Conservation (phyloP, 2,888 invertebrate species). For the Psylliodes chrysocephalus region DNA sequence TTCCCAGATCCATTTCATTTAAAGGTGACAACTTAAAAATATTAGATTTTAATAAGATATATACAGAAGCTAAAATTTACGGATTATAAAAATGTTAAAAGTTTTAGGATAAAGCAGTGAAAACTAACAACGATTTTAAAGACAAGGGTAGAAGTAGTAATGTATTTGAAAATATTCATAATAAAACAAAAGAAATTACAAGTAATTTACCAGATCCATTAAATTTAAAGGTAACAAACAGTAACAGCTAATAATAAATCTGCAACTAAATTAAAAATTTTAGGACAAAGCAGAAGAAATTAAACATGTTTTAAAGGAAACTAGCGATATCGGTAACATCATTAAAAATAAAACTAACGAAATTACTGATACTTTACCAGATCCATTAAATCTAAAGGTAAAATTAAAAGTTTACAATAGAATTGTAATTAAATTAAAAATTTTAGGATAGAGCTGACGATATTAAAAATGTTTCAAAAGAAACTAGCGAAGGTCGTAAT, state of each 20-base stretch:
- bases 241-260: neutral
- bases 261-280: neutral
- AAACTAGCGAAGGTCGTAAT: neutral
- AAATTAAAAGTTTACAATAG: neutral
- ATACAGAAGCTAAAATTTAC: too few species aligned
- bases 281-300: constrained; percentile 3
- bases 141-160: neutral
- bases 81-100: too few species aligned
- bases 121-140: neutral
- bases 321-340: neutral
- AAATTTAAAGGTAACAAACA: neutral
- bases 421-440: too few species aligned
- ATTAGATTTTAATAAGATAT: too few species aligned
- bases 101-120: neutral
- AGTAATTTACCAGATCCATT: constrained; percentile 7
- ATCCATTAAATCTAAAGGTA: constrained; percentile 3
- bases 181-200: neutral
- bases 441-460: neutral
- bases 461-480: neutral
- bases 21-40: constrained; percentile 7
- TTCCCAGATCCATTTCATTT: constrained; percentile 4
- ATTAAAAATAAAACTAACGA: neutral
- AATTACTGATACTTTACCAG: neutral
- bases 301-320: neutral
- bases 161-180: neutral